A percentile compares a stretch with the other conserved stretches of the same genome.
These are phyloP conservation scores for Ephestia elutella DNA, from an alignment of 1,140 invertebrate genomes.

Conservation along the genomic window DNA sequence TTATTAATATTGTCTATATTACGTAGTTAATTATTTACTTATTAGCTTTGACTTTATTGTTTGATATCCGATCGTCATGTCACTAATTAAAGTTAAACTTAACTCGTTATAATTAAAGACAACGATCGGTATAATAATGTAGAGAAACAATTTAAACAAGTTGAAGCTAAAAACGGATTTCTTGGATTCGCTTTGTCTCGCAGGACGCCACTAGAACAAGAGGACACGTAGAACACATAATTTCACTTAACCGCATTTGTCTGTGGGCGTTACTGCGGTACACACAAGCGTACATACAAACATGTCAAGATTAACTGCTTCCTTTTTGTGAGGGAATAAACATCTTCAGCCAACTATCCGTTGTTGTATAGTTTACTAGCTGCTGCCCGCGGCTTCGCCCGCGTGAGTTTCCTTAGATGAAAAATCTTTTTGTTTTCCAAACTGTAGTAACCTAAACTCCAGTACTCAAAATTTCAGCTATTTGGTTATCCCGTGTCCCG, in stretches of 20 bases:
- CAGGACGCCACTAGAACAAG: not conserved
- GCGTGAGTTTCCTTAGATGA: too few species aligned
- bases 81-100: too few species aligned
- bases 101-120: conserved; percentile 4
- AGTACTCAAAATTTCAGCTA: too few species aligned
- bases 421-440: too few species aligned
- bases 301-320: conserved; percentile 4
- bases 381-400: too few species aligned
- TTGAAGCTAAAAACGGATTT: conserved; percentile 16
- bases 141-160: not conserved
- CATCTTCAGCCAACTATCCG: conserved; percentile 11
- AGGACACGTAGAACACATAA: conserved; percentile 24
- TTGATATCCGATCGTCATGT: not conserved
- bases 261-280: conserved; percentile 12
- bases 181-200: conserved; percentile 17
- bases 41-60: not conserved
- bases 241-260: conserved; percentile 26
- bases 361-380: conserved; percentile 12
- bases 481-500: too few species aligned
- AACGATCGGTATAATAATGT: not conserved
- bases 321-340: conserved; percentile 3
- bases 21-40: not conserved
- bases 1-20: not conserved
- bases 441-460: too few species aligned
- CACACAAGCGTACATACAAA: not conserved